Conservation (phyloP, 2,888 invertebrate species). For the Arctia plantaginis region DNA sequence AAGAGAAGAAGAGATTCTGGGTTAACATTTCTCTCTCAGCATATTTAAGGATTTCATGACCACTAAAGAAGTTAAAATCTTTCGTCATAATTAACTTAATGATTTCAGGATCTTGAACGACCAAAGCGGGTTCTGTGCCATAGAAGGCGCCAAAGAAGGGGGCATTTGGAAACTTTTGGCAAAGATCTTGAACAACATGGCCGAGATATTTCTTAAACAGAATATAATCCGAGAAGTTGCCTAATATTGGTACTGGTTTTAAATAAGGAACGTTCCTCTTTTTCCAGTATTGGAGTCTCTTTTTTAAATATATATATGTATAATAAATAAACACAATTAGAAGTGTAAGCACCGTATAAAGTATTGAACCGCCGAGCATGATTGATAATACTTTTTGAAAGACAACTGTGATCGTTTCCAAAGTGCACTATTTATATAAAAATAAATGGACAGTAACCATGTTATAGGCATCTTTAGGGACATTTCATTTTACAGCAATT, state of each 20-base stretch:
- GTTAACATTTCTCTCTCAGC: conserved; percentile 46
- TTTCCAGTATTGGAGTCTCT: conserved; percentile 66
- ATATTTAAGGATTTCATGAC: conserved; percentile 31
- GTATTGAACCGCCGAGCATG: conserved; percentile 4
- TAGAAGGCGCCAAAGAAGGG: conserved; percentile 64
- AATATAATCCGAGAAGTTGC: conserved; percentile 64
- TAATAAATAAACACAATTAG: conserved; percentile 37
- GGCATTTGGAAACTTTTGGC: conserved; percentile 54
- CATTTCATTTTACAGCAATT: neutral
- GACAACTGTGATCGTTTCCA: neutral
- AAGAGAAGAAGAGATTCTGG: conserved; percentile 52
- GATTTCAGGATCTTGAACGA: conserved; percentile 56
- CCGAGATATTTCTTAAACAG: conserved; percentile 51
- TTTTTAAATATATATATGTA: conserved; percentile 31
- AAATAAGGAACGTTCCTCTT: conserved; percentile 59
- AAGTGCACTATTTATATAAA: conserved; percentile 8
- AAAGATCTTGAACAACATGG: conserved; percentile 52
- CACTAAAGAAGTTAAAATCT: conserved; percentile 56
- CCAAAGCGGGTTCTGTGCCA: conserved; percentile 47
- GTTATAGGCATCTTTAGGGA: neutral
- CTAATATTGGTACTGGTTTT: conserved; percentile 59
- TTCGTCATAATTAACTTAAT: conserved; percentile 55
- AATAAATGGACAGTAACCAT: neutral
- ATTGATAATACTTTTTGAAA: neutral
- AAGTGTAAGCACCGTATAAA: neutral